Conservation (phyloP, 2,797 vertebrate genomes). For the Denticeps clupeoides region DNA sequence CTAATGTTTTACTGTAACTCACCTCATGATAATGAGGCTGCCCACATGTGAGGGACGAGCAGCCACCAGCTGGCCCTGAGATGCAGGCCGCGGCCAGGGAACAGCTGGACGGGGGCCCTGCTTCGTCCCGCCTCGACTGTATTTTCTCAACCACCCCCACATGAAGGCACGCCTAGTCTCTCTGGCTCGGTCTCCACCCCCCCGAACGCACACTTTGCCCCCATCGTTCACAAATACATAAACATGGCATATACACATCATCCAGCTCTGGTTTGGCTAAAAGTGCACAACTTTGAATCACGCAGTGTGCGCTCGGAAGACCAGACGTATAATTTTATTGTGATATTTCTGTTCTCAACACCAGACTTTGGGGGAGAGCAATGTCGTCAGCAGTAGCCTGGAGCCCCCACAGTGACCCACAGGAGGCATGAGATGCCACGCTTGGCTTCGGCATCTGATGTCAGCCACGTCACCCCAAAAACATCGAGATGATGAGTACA, state of each 20-base stretch:
- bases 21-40: conserved; percentile 33
- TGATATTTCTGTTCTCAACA: conserved; percentile 19
- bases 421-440: conserved; percentile 21
- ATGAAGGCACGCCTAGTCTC: no score
- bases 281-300: conserved; percentile 5
- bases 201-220: not conserved
- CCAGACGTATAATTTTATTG: conserved; percentile 40
- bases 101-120: conserved; percentile 18
- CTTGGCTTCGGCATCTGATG: conserved; percentile 12
- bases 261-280: not conserved
- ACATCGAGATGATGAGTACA: no score
- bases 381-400: conserved; percentile 29
- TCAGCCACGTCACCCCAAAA: no score
- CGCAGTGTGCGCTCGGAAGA: conserved; percentile 25
- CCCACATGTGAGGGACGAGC: conserved; percentile 18
- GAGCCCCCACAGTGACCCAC: conserved; percentile 27
- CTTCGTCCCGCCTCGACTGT: conserved; percentile 28
- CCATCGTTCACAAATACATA: conserved; percentile 1
- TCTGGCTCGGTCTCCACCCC: not conserved
- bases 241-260: conserved; percentile 10
- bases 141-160: conserved; percentile 11
- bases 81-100: conserved; percentile 14
- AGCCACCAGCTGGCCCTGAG: conserved; percentile 21
- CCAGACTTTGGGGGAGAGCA: conserved; percentile 25
- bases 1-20: conserved; percentile 33